Conservation (phyloP, 1,140 invertebrate species). For the Hycleus cichorii region DNA sequence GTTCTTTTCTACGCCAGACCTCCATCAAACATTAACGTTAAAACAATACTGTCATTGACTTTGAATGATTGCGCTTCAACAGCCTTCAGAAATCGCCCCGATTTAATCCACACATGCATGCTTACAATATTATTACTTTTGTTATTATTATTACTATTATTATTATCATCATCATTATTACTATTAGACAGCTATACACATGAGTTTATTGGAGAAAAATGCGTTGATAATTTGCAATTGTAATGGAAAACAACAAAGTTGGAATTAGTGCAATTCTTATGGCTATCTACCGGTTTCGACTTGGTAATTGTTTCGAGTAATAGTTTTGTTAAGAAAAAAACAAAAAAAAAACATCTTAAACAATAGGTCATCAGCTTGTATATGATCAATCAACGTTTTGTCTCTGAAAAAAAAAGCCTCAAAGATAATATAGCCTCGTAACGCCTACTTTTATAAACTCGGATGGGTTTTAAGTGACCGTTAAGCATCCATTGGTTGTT, state of each 20-base stretch:
- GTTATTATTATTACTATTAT: no score
- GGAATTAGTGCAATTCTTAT: no score
- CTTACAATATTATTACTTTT: no score
- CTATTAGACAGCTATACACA: no score
- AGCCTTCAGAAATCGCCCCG: no score
- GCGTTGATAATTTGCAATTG: no score
- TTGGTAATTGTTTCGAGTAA: not conserved
- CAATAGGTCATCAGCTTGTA: constrained; percentile 25
- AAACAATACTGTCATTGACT: constrained; percentile 15
- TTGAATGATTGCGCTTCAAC: constrained; percentile 6
- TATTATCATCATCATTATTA: no score
- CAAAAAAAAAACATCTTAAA: constrained; percentile 14
- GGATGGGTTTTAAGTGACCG: constrained; percentile 18
- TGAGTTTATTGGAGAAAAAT: no score
- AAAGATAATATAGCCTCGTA: constrained; percentile 22
- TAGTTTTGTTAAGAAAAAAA: no score
- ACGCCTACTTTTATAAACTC: constrained; percentile 25
- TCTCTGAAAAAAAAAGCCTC: constrained; percentile 21
- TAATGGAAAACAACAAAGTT: no score
- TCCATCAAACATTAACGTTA: constrained; percentile 12
- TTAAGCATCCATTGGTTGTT: constrained; percentile 22
- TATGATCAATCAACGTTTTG: constrained; percentile 26
- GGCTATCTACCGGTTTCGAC: not conserved
- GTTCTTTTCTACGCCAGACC: constrained; percentile 13
- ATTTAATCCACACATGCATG: no score